Evolutionary conservation across 2,797 vertebrate genomes (phyloP).

Genomic region (Amblyraja radiata): DNA sequence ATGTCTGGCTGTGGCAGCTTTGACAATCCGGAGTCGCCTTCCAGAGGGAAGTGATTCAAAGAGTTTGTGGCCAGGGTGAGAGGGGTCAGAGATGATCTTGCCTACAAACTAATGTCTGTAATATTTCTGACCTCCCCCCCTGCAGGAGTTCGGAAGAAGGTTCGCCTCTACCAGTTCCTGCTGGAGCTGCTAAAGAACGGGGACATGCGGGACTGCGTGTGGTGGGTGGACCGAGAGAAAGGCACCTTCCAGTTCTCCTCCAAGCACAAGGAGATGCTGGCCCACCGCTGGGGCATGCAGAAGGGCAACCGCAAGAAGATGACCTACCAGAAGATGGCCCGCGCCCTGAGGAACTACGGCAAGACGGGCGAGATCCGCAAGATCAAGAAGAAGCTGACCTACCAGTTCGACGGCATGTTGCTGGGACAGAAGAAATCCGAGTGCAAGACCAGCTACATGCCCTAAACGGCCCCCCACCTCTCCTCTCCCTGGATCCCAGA

Average conservation of each 20-base stretch:
- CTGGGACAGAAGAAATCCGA: slow-evolving; percentile 45
- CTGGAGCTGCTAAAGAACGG: slow-evolving; percentile 55
- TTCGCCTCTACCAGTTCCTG: slow-evolving; percentile 60
- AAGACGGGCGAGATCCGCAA: slow-evolving; percentile 62
- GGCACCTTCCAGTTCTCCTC: slow-evolving; percentile 63
- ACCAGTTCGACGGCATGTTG: slow-evolving; percentile 57
- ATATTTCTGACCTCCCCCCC: not conserved
- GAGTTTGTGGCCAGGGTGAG: too few relatives aligned
- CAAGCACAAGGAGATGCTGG: slow-evolving; percentile 59
- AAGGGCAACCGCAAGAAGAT: slow-evolving; percentile 64
- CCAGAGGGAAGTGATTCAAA: too few relatives aligned
- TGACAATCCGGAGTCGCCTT: too few relatives aligned
- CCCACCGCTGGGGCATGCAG: slow-evolving; percentile 60
- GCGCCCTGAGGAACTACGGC: slow-evolving; percentile 60
- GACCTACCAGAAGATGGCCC: slow-evolving; percentile 64
- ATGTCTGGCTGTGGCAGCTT: too few relatives aligned
- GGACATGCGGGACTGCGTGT: slow-evolving; percentile 60
- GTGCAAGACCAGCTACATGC: not conserved
- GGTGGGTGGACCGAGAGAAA: slow-evolving; percentile 58
- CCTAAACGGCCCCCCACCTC: not conserved
- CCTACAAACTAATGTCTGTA: too few relatives aligned
- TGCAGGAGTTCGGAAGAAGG: slow-evolving; percentile 53
- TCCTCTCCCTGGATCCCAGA: too few relatives aligned
- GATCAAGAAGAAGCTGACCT: slow-evolving; percentile 62
- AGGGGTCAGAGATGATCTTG: too few relatives aligned